These are phyloP conservation scores for Melanchra persicariae DNA, from an alignment of 2,888 invertebrate genomes.

Conservation along the genomic window DNA sequence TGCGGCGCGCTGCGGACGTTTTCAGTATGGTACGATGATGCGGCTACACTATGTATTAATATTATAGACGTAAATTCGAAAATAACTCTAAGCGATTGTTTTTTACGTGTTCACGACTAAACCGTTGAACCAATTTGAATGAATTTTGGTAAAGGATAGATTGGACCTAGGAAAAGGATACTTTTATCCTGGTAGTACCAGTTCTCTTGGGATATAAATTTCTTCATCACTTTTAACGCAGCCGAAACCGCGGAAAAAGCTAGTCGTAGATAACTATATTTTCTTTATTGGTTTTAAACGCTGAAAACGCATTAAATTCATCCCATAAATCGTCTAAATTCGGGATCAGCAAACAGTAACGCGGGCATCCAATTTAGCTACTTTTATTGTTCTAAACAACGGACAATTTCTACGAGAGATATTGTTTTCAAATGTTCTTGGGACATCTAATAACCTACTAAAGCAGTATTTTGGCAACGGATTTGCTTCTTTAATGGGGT, in stretches of 20 bases:
- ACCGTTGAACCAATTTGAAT: not conserved
- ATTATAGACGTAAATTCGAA: no score
- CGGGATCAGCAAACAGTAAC: not conserved
- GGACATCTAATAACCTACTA: slow-evolving; percentile 12
- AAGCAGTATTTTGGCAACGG: slow-evolving; percentile 20
- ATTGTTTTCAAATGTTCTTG: slow-evolving; percentile 21
- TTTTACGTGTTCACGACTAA: not conserved
- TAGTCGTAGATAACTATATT: not conserved
- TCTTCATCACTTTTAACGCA: not conserved
- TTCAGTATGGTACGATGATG: no score
- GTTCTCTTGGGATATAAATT: not conserved
- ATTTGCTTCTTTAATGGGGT: slow-evolving; percentile 1
- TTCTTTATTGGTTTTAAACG: not conserved
- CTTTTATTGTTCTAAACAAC: slow-evolving; percentile 8
- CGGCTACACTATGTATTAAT: no score
- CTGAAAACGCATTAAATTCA: not conserved
- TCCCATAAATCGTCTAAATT: slow-evolving; percentile 13
- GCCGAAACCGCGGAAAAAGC: not conserved
- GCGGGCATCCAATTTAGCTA: slow-evolving; percentile 7
- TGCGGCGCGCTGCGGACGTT: no score
- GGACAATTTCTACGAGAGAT: slow-evolving; percentile 1
- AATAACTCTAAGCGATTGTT: no score
- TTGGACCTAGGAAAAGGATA: no score
- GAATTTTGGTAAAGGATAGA: not conserved
- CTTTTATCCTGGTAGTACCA: no score